Base-by-base conservation (phyloP, 2,113 vertebrate genomes). In the Lagenorhynchus albirostris region DNA sequence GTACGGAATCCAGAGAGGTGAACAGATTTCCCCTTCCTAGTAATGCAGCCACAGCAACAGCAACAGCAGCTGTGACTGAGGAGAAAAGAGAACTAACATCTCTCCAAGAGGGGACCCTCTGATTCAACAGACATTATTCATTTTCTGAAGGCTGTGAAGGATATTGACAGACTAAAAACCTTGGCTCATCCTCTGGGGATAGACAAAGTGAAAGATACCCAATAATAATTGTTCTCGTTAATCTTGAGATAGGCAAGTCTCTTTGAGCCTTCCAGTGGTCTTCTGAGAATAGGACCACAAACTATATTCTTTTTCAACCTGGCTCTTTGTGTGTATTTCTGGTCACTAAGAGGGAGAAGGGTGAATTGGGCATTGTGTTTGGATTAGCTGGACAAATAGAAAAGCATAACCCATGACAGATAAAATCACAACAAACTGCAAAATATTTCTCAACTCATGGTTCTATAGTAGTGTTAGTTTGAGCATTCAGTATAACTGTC, bases 11-110 rank as follows among this genome's bases (percentile, higher is more conserved):
- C 85, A 92, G 68, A 97, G 82, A 96, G 74, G n/a, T 87, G 80
- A 95, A 94, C 62, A 96, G 73, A 96, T 96, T 98, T 41, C 41
- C 36, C 63, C 33, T 91, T 86, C 33, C 53, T 60, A n/a, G 17
- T 84, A 88, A 79, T 74, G 81, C 63, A 87, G 38, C 53, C 74
- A 87, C 3, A 93, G 89, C 38, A 89, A 87, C 3, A 93, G 85
- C 38, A 89, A 68, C 68, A 87, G 36, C 65, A 92, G 50, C 74
- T 90, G 31, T 88, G 60, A 81, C 44, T 88, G 82, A 96, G 36
- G 53, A 92, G 55, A 96, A 93, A 55, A 18, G 86, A 86, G 90
- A 86, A 55, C 77, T 95, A 70, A 60, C 26, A 74, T 68, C 63
- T 96, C 91, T 87, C 89, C 74, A 88, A 80, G 80, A 50, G 55